phyloP scores from a whole-genome alignment of 2,113 vertebrate genomes.

The Mesitornis unicolor region DNA sequence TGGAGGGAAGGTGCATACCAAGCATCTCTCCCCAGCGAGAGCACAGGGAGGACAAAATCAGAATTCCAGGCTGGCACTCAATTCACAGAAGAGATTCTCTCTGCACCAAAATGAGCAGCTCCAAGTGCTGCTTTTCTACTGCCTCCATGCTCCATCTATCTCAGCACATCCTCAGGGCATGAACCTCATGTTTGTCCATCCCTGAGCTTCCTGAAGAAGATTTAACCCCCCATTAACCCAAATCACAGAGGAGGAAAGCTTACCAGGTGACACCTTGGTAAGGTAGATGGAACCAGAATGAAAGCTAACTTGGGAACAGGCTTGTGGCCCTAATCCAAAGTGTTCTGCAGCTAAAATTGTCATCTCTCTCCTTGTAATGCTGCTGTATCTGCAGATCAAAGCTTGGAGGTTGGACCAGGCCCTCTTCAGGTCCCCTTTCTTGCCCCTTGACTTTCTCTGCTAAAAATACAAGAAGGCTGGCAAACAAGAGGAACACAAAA shows the following conservation, averaged over 20 bases:
- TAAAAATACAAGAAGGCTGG: neutral
- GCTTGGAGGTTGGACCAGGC: neutral
- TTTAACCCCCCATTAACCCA: neutral
- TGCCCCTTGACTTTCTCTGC: neutral
- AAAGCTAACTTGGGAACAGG: neutral
- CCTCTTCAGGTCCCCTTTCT: neutral
- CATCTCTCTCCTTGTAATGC: neutral
- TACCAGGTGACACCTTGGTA: neutral
- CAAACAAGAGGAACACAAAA: neutral
- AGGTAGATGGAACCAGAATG: neutral
- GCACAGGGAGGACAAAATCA: neutral
- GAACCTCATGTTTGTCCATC: neutral
- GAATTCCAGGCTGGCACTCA: neutral
- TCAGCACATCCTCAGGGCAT: neutral
- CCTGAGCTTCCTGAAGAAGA: neutral
- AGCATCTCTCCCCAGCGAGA: accelerated
- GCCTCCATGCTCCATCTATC: neutral
- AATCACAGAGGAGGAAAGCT: neutral
- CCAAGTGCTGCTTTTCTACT: neutral
- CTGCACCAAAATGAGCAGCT: neutral
- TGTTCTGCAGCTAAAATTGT: neutral
- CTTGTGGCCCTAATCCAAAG: neutral
- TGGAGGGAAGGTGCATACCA: neutral
- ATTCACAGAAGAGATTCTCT: neutral
- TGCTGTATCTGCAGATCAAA: neutral